Evolutionary conservation across 1,140 invertebrate genomes (phyloP), one percentile per base, ranked within the genome.

Genomic region (Brachionus rubens): DNA sequence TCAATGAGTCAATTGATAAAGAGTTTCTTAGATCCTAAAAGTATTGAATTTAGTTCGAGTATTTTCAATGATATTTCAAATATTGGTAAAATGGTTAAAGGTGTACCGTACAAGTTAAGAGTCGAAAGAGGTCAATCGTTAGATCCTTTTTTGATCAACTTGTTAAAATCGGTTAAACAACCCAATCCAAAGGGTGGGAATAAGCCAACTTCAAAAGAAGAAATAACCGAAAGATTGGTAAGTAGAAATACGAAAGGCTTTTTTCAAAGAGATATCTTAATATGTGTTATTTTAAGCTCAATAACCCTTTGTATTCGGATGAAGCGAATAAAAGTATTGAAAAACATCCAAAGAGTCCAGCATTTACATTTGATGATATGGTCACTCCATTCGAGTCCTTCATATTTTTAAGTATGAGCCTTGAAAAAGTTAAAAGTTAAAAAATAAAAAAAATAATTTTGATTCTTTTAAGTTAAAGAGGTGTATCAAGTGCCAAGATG

Each of bases 31-130:
- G 68, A 72, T 47, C 68, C 68, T 5, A 48, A 72, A 3, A 72
- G 68, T 28, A 72, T 36, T 54, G 68, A 72, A 24, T 72, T 72
- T 40, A 50, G 68, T 26, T 72, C 68, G 28, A 72, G 68, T n/a
- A 72, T 72, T 12, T 72, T 72, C 26, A 72, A 72, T 54, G 68
- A 72, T 41, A 50, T 72, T 6, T 50, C 43, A 19, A 72, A 50
- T 24, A 72, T 72, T 50, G 50, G 68, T n/a, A 72, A 72, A 41
- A 48, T 72, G 68, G 68, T 72, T 16, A 72, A 72, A 54, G 68
- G 68, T 7, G 68, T 72, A 14, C 68, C 68, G 4, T 72, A 48
- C 30, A 72, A 72, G 40, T 7, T 72, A 16, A 72, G 68, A 48
- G 33, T 72, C 28, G 68, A 72, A 50, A 12, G 68, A 28, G 68